Evolutionary conservation across 92 coral and sea anemone species (phyloP).

Genomic region (Zoanthus sansibaricus): DNA sequence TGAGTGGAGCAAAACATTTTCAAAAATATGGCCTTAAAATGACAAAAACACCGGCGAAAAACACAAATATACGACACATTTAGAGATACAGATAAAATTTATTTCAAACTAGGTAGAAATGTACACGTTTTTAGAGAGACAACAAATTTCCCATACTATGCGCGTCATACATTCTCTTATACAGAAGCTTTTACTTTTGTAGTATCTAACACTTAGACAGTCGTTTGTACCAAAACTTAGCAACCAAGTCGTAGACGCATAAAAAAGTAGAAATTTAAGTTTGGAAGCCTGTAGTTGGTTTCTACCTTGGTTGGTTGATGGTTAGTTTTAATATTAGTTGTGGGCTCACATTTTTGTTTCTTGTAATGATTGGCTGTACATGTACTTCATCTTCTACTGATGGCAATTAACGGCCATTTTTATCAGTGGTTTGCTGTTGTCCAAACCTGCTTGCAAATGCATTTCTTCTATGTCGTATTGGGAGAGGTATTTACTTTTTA

Average conservation of each 20-base stretch:
- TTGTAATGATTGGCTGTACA: background rate
- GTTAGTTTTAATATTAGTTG: background rate
- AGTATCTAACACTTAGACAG: no score
- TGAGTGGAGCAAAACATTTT: no score
- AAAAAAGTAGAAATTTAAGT: background rate
- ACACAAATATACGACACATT: no score
- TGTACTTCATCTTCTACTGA: background rate
- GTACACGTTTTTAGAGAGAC: no score
- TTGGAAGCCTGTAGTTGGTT: background rate
- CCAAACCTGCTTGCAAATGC: constrained; percentile 51
- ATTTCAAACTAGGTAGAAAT: no score
- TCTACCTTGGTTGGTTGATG: background rate
- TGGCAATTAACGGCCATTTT: background rate
- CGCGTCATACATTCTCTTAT: no score
- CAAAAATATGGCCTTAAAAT: no score
- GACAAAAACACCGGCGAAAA: no score
- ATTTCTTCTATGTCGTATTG: constrained; percentile 29
- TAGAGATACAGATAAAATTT: no score
- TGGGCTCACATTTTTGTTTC: constrained; percentile 1
- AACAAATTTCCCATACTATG: no score
- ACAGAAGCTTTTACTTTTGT: no score
- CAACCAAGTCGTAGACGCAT: background rate
- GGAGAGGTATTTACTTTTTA: constrained; percentile 44
- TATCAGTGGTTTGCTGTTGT: background rate
- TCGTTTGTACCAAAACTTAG: no score